Evolutionary conservation across 2,888 invertebrate genomes (phyloP).

Genomic region (Agrypnus murinus): DNA sequence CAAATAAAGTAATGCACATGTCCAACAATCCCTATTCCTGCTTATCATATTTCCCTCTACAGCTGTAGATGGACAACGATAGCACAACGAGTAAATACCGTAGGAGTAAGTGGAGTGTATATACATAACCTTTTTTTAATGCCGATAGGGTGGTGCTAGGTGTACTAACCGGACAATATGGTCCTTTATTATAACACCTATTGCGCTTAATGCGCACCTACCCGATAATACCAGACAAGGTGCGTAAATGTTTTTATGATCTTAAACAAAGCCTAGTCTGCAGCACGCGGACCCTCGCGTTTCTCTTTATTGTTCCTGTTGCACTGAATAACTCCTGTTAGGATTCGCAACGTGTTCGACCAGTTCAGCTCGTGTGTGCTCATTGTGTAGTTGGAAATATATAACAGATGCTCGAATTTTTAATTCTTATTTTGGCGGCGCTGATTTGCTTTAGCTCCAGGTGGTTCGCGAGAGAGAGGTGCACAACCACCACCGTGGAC

Average conservation of each 20-base stretch:
- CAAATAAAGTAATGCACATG: conserved; percentile 52
- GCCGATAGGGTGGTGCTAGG: conserved; percentile 44
- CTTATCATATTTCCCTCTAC: conserved; percentile 53
- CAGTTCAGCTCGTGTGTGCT: conserved; percentile 57
- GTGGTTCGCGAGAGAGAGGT: conserved; percentile 56
- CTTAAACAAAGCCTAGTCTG: conserved; percentile 45
- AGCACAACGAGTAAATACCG: conserved; percentile 53
- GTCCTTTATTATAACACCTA: conserved; percentile 37
- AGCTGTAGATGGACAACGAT: conserved; percentile 56
- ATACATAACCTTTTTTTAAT: conserved; percentile 37
- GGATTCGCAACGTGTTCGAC: conserved; percentile 57
- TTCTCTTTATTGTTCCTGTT: conserved; percentile 52
- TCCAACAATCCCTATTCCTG: conserved; percentile 46
- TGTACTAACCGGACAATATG: conserved; percentile 40
- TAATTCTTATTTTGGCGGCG: conserved; percentile 51
- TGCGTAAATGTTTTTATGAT: conserved; percentile 40
- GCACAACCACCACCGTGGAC: conserved; percentile 43
- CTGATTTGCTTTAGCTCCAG: conserved; percentile 59
- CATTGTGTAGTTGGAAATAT: conserved; percentile 50
- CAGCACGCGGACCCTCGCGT: conserved; percentile 41
- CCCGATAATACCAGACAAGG: conserved; percentile 46
- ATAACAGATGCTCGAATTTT: conserved; percentile 52
- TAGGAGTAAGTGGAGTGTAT: conserved; percentile 46
- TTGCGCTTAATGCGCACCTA: conserved; percentile 44
- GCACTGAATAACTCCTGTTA: conserved; percentile 52